Conservation (phyloP, 2,797 vertebrate genomes). For the Capromys pilorides region DNA sequence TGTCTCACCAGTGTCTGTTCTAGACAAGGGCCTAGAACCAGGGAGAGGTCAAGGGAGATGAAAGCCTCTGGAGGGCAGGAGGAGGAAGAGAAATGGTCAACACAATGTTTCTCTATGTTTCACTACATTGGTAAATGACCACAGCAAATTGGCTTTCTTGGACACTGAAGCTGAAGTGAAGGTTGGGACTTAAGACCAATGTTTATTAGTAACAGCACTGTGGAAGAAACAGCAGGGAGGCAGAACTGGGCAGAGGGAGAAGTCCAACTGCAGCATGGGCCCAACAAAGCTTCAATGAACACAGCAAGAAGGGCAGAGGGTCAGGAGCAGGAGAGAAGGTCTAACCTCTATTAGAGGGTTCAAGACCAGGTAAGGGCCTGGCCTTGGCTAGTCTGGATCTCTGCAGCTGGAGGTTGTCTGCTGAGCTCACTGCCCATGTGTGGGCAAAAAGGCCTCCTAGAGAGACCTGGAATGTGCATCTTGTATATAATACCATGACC, state of each 20-base stretch:
- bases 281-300: not conserved
- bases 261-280: accelerated
- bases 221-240: not conserved
- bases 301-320: accelerated
- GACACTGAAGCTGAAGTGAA: not conserved
- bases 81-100: not conserved
- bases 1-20: not conserved
- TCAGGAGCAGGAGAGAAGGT: not conserved
- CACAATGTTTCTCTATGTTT: not conserved
- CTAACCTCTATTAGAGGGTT: not conserved
- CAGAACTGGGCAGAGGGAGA: not conserved
- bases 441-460: not conserved
- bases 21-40: not conserved
- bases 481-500: too few species aligned
- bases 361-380: not conserved
- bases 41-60: not conserved
- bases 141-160: not conserved
- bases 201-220: not conserved
- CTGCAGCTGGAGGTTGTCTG: not conserved
- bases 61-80: not conserved
- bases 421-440: not conserved
- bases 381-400: not conserved
- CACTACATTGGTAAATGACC: not conserved
- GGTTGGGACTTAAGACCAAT: not conserved
- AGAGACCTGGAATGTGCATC: accelerated